phyloP scores from a whole-genome alignment of 2,113 vertebrate species.

The Pseudorectes ferrugineus region DNA sequence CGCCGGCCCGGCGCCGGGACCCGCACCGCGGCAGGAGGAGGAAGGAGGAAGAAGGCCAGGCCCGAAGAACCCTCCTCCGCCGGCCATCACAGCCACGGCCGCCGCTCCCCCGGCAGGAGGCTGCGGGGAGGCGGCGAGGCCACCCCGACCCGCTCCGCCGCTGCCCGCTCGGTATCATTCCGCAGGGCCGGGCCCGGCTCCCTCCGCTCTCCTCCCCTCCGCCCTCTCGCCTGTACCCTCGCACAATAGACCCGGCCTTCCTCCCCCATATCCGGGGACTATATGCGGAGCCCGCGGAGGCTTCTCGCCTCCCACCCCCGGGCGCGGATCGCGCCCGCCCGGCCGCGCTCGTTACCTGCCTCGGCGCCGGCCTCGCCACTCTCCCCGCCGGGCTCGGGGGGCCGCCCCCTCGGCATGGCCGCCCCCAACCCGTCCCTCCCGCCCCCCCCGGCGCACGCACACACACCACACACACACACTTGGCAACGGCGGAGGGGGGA shows the following conservation, averaged over 20 bases:
- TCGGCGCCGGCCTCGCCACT: slow-evolving; percentile 80
- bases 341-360: slow-evolving; percentile 83
- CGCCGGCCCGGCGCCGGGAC: background rate
- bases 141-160: background rate
- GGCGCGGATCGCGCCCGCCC: slow-evolving; percentile 66
- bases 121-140: background rate
- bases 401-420: slow-evolving; percentile 96
- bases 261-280: slow-evolving; percentile 92
- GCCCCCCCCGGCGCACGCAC: no score
- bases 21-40: background rate
- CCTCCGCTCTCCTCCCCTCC: slow-evolving; percentile 72
- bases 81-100: background rate
- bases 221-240: slow-evolving; percentile 31
- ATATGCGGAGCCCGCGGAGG: slow-evolving; percentile 76
- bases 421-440: slow-evolving; percentile 44
- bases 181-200: slow-evolving; percentile 62
- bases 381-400: slow-evolving; percentile 83
- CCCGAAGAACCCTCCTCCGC: background rate
- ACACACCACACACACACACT: no score
- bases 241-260: slow-evolving; percentile 63
- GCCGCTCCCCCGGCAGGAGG: background rate
- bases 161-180: slow-evolving; percentile 78
- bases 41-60: no score
- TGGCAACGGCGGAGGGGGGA: background rate
- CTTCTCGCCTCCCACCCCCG: background rate